phyloP scores from a whole-genome alignment of 2,113 vertebrate species.

The Leiothrix lutea region DNA sequence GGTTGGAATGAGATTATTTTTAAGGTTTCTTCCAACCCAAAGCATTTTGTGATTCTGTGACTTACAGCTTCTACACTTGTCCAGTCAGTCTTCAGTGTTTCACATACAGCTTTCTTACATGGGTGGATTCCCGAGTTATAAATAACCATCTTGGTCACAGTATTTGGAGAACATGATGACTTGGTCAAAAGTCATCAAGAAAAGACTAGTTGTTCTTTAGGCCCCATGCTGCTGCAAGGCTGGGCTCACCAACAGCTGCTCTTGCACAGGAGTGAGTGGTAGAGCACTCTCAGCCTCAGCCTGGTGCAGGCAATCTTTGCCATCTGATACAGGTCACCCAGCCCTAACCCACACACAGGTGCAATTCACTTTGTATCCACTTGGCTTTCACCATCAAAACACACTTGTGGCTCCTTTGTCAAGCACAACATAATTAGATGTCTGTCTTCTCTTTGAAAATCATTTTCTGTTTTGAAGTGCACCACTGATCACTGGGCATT shows the following conservation, averaged over 20 bases:
- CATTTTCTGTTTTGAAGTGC: neutral
- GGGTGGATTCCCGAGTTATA: neutral
- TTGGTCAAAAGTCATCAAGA: neutral
- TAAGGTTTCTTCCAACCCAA: neutral
- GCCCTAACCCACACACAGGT: neutral
- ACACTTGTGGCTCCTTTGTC: neutral
- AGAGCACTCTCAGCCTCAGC: neutral
- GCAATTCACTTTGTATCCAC: neutral
- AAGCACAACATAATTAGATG: neutral
- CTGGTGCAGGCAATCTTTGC: neutral
- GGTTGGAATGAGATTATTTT: rapidly evolving
- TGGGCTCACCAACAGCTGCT: neutral
- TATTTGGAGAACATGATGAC: neutral
- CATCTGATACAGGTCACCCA: neutral
- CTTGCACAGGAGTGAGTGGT: neutral
- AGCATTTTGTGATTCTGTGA: neutral
- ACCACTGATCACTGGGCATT: rapidly evolving
- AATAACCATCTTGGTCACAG: neutral
- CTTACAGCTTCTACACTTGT: neutral
- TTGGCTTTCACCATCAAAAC: neutral
- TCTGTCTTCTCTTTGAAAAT: neutral
- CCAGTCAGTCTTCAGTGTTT: neutral
- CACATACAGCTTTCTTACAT: neutral
- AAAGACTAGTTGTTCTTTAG: neutral
- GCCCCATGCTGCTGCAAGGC: neutral